phyloP scores from a whole-genome alignment of 2,113 vertebrate species.

The Suncus etruscus region DNA sequence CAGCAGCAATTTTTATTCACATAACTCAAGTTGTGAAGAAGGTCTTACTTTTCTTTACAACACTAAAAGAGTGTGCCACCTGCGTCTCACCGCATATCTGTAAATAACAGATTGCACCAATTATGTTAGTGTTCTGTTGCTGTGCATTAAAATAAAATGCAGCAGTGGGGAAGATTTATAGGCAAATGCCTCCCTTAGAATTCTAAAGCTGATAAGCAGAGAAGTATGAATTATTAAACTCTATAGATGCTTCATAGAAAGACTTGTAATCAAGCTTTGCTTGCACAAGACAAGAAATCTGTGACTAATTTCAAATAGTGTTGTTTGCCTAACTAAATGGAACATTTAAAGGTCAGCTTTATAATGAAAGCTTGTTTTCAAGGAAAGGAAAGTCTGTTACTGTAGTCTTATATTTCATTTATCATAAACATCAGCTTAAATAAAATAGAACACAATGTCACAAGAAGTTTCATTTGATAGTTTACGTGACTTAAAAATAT shows the following conservation, averaged over 20 bases:
- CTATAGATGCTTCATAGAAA: constrained; percentile 65
- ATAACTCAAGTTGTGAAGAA: constrained; percentile 71
- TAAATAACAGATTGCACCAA: constrained; percentile 86
- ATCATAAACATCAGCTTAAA: neutral
- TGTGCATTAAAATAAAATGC: constrained; percentile 83
- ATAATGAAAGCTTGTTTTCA: constrained; percentile 75
- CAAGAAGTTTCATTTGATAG: neutral
- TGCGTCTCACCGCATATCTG: constrained; percentile 74
- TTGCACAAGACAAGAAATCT: constrained; percentile 80
- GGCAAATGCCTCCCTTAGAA: constrained; percentile 73
- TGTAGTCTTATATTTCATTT: constrained; percentile 66
- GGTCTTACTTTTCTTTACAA: constrained; percentile 60
- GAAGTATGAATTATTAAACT: constrained; percentile 85
- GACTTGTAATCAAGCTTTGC: constrained; percentile 78
- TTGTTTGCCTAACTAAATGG: constrained; percentile 79
- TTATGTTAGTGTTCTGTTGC: constrained; percentile 81
- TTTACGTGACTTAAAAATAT: neutral
- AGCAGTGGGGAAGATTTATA: constrained; percentile 81
- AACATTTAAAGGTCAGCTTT: constrained; percentile 83
- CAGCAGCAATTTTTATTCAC: constrained; percentile 55
- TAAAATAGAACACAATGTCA: neutral
- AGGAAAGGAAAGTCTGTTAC: constrained; percentile 51
- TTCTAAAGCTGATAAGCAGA: constrained; percentile 83
- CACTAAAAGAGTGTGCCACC: constrained; percentile 79
- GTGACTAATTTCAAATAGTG: constrained; percentile 83